Evolutionary conservation across 2,797 vertebrate genomes (phyloP), one percentile per base, ranked within the genome.

Genomic region (Microctenopoma lineatum): DNA sequence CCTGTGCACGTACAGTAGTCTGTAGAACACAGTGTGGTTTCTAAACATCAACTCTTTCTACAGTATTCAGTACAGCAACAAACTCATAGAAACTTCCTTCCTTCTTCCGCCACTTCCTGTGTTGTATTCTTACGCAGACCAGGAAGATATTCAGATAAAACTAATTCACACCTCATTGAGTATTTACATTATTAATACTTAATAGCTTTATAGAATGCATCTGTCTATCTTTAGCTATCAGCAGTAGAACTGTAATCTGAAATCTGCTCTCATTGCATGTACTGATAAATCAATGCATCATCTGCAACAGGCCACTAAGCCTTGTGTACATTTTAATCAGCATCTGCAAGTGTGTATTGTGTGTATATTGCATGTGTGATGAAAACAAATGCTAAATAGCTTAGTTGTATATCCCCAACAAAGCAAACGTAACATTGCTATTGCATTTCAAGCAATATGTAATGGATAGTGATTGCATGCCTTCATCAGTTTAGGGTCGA

Each of bases 81-180:
- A 59, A 54, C 62, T 58, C 7, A 44, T 36, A 73, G 48, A 73
- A 77, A 76, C 80, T 74, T 87, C 78, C 86, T 89, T 85, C 84
- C 86, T 77, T 83, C 68, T 73, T 80, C 72, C 58, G 76, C 59
- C 71, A 84, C 88, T 94, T 94, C 93, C 93, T 94, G 90, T 91
- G 77, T 86, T 77, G 50, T 69, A 84, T 72, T 71, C 39, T 72
- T 14, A 58, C 48, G 58, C 29, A 73, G 45, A 76, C 62, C 61
- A 73, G 74, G 57, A 80, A 78, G 64, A 69, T 38, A 51, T 42
- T 61, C 0, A 65, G 27, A 69, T 51, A 32, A 27, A 50, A 7
- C 42, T 56, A 57, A 70, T 63, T 58, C 50, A 66, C 41, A 44
- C 6, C 56, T 65, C 15, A 59, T 8, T 42, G 4, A 48, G 13